These are phyloP conservation scores for Drosophila demipolita DNA, from an alignment of 2,888 invertebrate species.

Conservation along the genomic window DNA sequence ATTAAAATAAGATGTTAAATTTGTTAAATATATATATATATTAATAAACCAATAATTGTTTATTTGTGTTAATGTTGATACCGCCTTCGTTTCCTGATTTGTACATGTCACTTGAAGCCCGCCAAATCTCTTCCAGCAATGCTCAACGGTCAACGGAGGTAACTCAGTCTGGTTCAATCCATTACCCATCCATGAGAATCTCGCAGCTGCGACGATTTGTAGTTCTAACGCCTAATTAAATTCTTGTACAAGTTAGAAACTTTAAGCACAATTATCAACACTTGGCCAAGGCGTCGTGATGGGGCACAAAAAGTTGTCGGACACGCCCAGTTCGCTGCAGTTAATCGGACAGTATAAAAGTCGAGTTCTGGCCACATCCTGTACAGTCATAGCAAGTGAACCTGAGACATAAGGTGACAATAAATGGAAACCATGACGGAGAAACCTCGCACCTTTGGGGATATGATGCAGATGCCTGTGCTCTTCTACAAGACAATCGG, in stretches of 20 bases:
- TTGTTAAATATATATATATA: background rate
- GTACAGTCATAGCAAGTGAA: slow-evolving; percentile 16
- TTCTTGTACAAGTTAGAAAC: slow-evolving; percentile 46
- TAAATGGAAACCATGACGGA: slow-evolving; percentile 35
- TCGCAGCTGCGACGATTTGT: slow-evolving; percentile 52
- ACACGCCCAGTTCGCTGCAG: slow-evolving; percentile 46
- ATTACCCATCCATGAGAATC: slow-evolving; percentile 22
- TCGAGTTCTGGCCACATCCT: slow-evolving; percentile 5
- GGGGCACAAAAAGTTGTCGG: slow-evolving; percentile 60
- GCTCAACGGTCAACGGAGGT: slow-evolving; percentile 35
- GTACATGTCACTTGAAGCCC: background rate
- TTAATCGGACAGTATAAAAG: slow-evolving; percentile 36
- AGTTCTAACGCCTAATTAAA: slow-evolving; percentile 59
- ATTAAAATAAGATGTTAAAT: background rate
- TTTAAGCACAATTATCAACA: slow-evolving; percentile 74
- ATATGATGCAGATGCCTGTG: slow-evolving; percentile 71
- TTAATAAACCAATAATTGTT: background rate
- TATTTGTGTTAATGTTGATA: background rate
- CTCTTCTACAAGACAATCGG: slow-evolving; percentile 74
- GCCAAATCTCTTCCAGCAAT: slow-evolving; percentile 15
- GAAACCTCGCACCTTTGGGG: slow-evolving; percentile 48
- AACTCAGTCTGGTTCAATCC: slow-evolving; percentile 12
- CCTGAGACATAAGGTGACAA: background rate
- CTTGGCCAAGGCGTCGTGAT: slow-evolving; percentile 60
- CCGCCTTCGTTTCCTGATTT: background rate